A percentile compares a stretch with the other conserved stretches of the same genome.
These are phyloP conservation scores for Lycia hirtaria DNA, from an alignment of 2,888 invertebrate species.

Conservation along the genomic window DNA sequence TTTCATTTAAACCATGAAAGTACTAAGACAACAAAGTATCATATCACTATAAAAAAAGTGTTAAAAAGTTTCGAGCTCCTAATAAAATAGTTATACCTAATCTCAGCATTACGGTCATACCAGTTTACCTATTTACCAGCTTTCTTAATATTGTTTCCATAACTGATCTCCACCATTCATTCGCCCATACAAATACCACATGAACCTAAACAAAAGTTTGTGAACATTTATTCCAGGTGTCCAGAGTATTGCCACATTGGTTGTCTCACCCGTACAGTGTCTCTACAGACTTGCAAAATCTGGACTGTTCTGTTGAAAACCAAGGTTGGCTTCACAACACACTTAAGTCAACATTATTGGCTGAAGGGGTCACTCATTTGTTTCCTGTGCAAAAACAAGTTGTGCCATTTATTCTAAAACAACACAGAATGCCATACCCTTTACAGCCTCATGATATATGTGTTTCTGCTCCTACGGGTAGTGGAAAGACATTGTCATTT, in stretches of 20 bases:
- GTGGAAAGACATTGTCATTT: slow-evolving; percentile 98
- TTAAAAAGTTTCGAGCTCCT: too few relatives aligned
- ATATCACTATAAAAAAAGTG: too few relatives aligned
- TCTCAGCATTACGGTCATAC: too few relatives aligned
- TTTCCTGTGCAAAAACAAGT: slow-evolving; percentile 95
- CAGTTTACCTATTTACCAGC: too few relatives aligned
- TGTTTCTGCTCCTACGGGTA: slow-evolving; percentile 98
- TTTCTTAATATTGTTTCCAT: too few relatives aligned
- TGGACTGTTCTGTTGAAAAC: slow-evolving; percentile 81
- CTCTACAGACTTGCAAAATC: slow-evolving; percentile 88
- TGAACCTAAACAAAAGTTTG: not conserved
- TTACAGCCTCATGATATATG: slow-evolving; percentile 95
- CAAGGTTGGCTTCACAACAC: slow-evolving; percentile 87
- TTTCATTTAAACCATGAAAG: too few relatives aligned
- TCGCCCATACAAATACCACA: too few relatives aligned
- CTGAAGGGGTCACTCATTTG: slow-evolving; percentile 90
- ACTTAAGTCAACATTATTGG: slow-evolving; percentile 87
- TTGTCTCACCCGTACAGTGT: slow-evolving; percentile 92
- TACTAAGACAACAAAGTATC: too few relatives aligned
- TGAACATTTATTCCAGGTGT: slow-evolving; percentile 83
- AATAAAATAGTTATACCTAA: too few relatives aligned
- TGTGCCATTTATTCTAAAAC: slow-evolving; percentile 90
- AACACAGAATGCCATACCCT: slow-evolving; percentile 84
- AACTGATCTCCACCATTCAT: too few relatives aligned
- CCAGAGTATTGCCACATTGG: slow-evolving; percentile 94